These are phyloP conservation scores for Lacerta viridis DNA, from an alignment of 2,797 vertebrate species.

Conservation along the genomic window DNA sequence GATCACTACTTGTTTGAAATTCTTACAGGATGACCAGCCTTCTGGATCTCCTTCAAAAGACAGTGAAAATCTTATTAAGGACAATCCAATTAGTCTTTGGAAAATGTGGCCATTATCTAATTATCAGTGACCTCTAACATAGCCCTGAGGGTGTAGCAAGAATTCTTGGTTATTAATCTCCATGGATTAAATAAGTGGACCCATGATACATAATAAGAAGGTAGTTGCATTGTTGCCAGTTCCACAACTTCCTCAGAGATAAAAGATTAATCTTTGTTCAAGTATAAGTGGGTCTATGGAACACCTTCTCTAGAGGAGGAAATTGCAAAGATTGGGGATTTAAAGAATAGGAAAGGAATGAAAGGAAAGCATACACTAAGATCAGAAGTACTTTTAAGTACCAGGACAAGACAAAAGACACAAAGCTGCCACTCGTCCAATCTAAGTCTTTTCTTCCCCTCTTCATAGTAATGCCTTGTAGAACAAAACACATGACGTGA, in stretches of 20 bases:
- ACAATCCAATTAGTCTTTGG: constrained; percentile 35
- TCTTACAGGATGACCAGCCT: neutral
- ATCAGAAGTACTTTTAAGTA: neutral
- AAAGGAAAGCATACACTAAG: neutral
- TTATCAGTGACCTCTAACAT: constrained; percentile 11
- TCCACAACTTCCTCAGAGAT: neutral
- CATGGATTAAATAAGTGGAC: neutral
- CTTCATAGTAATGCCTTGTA: neutral
- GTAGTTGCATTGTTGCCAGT: neutral
- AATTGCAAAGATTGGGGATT: neutral
- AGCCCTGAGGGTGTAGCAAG: constrained; percentile 9
- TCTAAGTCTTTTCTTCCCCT: too few relatives aligned
- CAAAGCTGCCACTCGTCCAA: neutral
- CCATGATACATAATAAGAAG: neutral
- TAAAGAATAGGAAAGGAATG: neutral
- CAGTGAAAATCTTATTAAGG: constrained; percentile 32
- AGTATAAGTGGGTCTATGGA: neutral
- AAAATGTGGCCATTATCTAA: constrained; percentile 10
- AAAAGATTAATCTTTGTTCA: neutral
- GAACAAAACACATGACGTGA: neutral
- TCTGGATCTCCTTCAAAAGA: neutral
- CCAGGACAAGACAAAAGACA: neutral
- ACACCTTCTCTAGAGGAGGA: neutral
- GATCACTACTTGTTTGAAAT: neutral
- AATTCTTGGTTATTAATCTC: neutral